These are phyloP conservation scores for Cenopis cana DNA, from an alignment of 2,888 invertebrate genomes.

Conservation along the genomic window DNA sequence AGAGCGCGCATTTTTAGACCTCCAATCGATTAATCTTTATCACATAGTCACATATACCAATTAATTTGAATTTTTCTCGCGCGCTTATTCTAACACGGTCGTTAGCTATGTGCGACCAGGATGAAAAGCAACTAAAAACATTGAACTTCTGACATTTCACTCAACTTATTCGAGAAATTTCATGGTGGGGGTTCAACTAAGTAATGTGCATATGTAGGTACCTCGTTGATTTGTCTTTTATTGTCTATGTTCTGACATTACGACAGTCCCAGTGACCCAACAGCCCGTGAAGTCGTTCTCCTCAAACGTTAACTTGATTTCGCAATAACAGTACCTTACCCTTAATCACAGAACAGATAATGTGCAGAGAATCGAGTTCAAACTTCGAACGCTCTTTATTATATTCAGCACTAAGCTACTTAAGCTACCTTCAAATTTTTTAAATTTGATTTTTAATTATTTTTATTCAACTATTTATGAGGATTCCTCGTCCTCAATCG, in stretches of 20 bases:
- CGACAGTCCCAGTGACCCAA: slow-evolving; percentile 56
- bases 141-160: not conserved
- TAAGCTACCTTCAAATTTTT: too few species aligned
- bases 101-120: too few species aligned
- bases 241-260: slow-evolving; percentile 36
- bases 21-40: too few species aligned
- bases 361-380: not conserved
- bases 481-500: too few species aligned
- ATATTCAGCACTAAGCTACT: too few species aligned
- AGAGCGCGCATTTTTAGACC: not conserved
- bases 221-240: slow-evolving; percentile 13
- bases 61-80: too few species aligned
- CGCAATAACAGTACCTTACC: slow-evolving; percentile 66
- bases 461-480: too few species aligned
- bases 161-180: not conserved
- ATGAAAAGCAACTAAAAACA: too few species aligned
- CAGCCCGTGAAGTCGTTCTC: slow-evolving; percentile 71
- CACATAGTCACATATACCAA: too few species aligned
- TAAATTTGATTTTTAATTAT: too few species aligned
- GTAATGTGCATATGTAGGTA: not conserved
- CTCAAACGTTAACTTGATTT: slow-evolving; percentile 68
- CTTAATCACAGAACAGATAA: slow-evolving; percentile 15
- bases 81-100: too few species aligned
- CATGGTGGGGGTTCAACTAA: not conserved
- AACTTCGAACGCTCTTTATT: not conserved